Base-by-base conservation (phyloP, 2,888 invertebrate genomes). In the Melitaea athalia region DNA sequence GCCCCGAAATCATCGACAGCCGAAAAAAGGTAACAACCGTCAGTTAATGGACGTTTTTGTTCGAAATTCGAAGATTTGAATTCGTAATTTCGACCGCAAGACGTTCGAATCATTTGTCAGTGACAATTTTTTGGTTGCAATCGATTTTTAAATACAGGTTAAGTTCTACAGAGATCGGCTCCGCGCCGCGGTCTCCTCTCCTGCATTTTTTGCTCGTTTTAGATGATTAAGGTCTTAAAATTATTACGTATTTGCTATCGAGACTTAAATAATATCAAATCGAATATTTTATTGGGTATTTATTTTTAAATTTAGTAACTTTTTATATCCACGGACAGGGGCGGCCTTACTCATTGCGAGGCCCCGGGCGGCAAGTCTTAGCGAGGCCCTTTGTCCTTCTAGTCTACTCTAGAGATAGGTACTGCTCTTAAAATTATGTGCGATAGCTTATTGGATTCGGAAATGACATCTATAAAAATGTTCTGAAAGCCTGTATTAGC, bases 101-200 rank as follows among this genome's bases (percentile, higher is more conserved):
- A 85, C 91, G 88, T 91, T 89, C 87, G 89, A 89, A 91, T 91
- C 92, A 92, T 92, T 92, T 91, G 92, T 92, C 92, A 92, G 91
- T 92, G 92, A 92, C 92, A 92, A 91, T 92, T 91, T 91, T 91
- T 92, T 91, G 86, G 89, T 84, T 87, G 86, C 91, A 90, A 92
- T 92, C 92, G 92, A 92, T 92, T 92, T 92, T 92, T 92, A 92
- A 92, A 92, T 91, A 91, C 91, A 86, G 90, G 89, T 88, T 89
- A 85, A 81, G 79, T 78, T 85, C 86, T 87, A 64, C 69, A 64
- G 64, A 76, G 77, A 72, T 75, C 72, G 72, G 73, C 72, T 72
- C 70, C 67, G 68, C 24, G 78, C 83, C 79, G 72, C 72, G 76
- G 79, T 68, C 43, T 59, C 53, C 53, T 64, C 69, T 72, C 63